Evolutionary conservation across 2,888 invertebrate genomes (phyloP), one percentile per base, ranked within the genome.

Genomic region (Creontiades dilutus): DNA sequence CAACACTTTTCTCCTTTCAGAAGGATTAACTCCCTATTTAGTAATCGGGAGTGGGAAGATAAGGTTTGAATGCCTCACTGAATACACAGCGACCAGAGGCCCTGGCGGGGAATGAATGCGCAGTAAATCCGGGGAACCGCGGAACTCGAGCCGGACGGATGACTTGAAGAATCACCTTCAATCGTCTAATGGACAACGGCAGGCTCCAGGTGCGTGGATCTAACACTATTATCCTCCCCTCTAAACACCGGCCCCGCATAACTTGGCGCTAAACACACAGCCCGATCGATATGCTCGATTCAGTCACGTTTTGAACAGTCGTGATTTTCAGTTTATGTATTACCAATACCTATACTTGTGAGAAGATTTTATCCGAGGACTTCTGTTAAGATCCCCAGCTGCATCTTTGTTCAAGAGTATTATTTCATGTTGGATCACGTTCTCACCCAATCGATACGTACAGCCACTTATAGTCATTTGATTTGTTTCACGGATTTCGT

Each of bases 21-120:
- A 46, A 75, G 88, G 88, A 88, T 88, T 88, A 80, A 88, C 88
- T 86, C 48, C 55, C 88, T 80, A 88, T 88, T 88, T 88, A 88
- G 88, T 88, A 78, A 88, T 88, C 88, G 78, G 61, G 88, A 88
- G 76, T 88, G 88, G 12, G 86, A 52, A 88, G 88, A 88, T 78
- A 88, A 88, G 78, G 12, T 57, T 52, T 61, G 37, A 85, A 85
- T 76, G 52, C 78, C 76, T 85, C 57, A 19, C 16, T 55, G 78
- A 80, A 88, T 48, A 28, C n/a, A 11, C 86, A 13, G 37, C 28
- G 23, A 55, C 28, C 37, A 37, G 7, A 16, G 27, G n/a, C 47
- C 46, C 37, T 4, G 7, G 3, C 28, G 4, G 27, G 80, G 52
- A 9, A 14, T 88, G 80, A 88, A 88, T 88, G 80, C 78, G 78